Percentiles rank a stretch among this genome's conserved stretches.
Evolutionary conservation across 2,797 vertebrate genomes (phyloP).

Genomic region (Benthosema pterotum): DNA sequence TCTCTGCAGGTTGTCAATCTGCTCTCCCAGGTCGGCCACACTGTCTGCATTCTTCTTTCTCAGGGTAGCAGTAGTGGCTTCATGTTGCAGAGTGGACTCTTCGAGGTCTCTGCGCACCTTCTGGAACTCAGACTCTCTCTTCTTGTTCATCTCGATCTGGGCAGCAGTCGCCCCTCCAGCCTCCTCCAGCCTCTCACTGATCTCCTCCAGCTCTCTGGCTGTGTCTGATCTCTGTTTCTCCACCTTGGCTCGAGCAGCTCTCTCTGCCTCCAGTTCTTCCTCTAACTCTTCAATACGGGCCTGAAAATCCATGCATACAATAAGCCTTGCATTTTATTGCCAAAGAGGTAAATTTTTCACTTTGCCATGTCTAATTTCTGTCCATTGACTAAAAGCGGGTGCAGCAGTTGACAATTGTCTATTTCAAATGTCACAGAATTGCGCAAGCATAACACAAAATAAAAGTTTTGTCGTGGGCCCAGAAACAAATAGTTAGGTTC

Average conservation of each 20-base stretch:
- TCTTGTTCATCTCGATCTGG: constrained; percentile 89
- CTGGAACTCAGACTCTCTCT: constrained; percentile 88
- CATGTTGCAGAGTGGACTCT: constrained; percentile 88
- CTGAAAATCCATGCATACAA: constrained; percentile 54
- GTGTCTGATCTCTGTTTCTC: constrained; percentile 88
- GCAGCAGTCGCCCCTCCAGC: constrained; percentile 83
- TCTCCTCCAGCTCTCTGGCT: constrained; percentile 87
- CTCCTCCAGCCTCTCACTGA: constrained; percentile 86
- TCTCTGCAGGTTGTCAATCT: constrained; percentile 88
- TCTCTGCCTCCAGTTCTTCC: constrained; percentile 87
- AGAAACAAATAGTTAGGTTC: no score
- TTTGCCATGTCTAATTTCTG: no score
- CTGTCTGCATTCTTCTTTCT: constrained; percentile 87
- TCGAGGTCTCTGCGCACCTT: constrained; percentile 86
- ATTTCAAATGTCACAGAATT: no score
- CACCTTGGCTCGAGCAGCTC: constrained; percentile 85
- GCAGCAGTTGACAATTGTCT: no score
- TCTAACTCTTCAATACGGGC: constrained; percentile 88
- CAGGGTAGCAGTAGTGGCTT: constrained; percentile 79
- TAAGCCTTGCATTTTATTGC: neutral
- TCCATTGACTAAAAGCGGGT: no score
- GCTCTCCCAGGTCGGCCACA: constrained; percentile 86
- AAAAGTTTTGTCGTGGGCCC: no score
- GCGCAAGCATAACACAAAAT: no score
- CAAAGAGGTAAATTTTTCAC: no score